Evolutionary conservation across 1,140 invertebrate genomes (phyloP).

Genomic region (Pinna nobilis): DNA sequence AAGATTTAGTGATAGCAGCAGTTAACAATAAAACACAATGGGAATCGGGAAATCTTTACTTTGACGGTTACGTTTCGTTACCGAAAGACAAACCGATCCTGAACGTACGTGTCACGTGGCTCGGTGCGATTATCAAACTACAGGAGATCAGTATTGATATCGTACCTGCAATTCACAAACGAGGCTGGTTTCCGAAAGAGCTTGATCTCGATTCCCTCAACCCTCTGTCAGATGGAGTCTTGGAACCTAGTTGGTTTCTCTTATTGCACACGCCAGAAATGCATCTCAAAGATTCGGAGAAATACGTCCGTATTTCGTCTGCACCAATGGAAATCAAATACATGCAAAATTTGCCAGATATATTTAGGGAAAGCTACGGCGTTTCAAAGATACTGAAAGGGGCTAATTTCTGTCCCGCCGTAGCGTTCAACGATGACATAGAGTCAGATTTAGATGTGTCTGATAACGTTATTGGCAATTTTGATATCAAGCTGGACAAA

Average conservation of each 20-base stretch:
- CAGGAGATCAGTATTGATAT: slow-evolving; percentile 22
- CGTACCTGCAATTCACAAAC: slow-evolving; percentile 13
- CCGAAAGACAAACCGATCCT: slow-evolving; percentile 9
- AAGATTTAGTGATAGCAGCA: slow-evolving; percentile 14
- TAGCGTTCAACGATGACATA: slow-evolving; percentile 20
- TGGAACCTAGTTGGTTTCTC: slow-evolving; percentile 3
- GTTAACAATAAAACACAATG: slow-evolving; percentile 12
- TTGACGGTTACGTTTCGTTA: neutral
- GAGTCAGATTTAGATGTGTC: neutral
- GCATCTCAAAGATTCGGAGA: neutral
- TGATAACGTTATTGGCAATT: too few relatives aligned
- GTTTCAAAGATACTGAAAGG: slow-evolving; percentile 22
- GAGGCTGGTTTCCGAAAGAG: slow-evolving; percentile 6
- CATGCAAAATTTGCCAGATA: neutral
- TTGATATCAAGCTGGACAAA: neutral
- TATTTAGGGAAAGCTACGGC: slow-evolving; percentile 18
- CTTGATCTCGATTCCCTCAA: neutral
- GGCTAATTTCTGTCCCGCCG: slow-evolving; percentile 9
- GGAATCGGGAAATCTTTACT: neutral
- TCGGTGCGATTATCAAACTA: slow-evolving; percentile 6
- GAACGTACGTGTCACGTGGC: slow-evolving; percentile 5
- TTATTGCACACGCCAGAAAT: slow-evolving; percentile 17
- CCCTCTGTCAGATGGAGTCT: neutral
- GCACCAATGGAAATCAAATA: slow-evolving; percentile 6
- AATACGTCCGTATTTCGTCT: slow-evolving; percentile 15